These are phyloP conservation scores for Ceyx margarethae DNA, from an alignment of 2,113 vertebrate species.

Conservation along the genomic window DNA sequence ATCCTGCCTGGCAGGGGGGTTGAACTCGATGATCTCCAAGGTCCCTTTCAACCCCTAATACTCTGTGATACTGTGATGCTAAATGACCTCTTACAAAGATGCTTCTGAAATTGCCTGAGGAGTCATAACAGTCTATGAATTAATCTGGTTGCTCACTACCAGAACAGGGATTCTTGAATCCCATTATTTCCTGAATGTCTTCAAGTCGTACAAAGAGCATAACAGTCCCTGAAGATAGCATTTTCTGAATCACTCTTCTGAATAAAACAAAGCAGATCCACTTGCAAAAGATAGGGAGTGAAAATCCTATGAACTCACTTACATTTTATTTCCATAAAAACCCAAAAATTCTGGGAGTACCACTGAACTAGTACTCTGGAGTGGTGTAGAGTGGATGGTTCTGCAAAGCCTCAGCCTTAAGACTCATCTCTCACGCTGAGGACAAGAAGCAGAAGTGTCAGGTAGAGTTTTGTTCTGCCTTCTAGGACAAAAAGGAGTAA, in stretches of 20 bases:
- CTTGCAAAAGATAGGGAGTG: not conserved
- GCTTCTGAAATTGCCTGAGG: not conserved
- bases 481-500: not conserved
- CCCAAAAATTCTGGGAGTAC: not conserved
- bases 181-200: not conserved
- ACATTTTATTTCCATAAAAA: not conserved
- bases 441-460: not conserved
- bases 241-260: not conserved
- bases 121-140: not conserved
- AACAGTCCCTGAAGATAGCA: not conserved
- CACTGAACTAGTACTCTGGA: not conserved
- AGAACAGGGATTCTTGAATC: not conserved
- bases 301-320: not conserved
- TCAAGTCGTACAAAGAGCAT: not conserved
- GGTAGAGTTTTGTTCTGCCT: not conserved
- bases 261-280: not conserved
- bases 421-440: not conserved
- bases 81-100: not conserved
- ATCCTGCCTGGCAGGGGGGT: no score
- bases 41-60: no score
- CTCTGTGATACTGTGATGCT: not conserved
- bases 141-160: not conserved
- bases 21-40: no score
- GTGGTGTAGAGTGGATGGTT: rapidly evolving
- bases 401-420: not conserved